Evolutionary conservation across 2,113 vertebrate genomes (phyloP), one percentile per base, ranked within the genome.

Genomic region (Protobothrops flavoviridis): DNA sequence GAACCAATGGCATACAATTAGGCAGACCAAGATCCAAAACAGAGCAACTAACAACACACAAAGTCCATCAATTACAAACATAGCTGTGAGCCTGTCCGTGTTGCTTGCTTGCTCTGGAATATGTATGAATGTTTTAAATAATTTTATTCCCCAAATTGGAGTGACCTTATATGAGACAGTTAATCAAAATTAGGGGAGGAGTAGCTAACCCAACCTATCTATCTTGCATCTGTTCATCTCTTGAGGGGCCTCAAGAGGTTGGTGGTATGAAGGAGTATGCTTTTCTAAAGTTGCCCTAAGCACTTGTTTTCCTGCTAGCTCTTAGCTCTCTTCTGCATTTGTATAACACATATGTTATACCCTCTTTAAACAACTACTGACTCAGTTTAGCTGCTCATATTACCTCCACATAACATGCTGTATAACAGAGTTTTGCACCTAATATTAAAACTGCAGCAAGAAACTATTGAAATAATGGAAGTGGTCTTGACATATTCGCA

Each of bases 391-490:
- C 33, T 81, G 33, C 33, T 81, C 74, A 81, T 20, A 81, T 21
- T 33, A 20, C 20, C 7, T 69, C 74, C 33, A 81, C 33, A 21
- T 43, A 98, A 98, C 97, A 96, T 29, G 93, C 95, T 95, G 96
- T 97, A 97, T 95, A 97, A 97, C 4, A 21, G n/a, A 52, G 9
- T 90, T 96, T 91, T 0, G 85, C 96, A 96, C 94, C 95, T 94
- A 94, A 96, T 97, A 95, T 97, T 97, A 97, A 97, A 96, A 93
- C 92, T 45, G 33, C 20, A 89, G 5, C 6, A 43, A 24, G 10
- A 59, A 96, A 96, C 95, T 52, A 86, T 96, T 86, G 91, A 92
- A 96, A 96, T 95, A 81, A 94, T 97, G 95, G 95, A 93, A 95
- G 94, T 88, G 95, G 95, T 57, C 94, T 94, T 93, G 95, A 92